Evolutionary conservation across 1,140 invertebrate genomes (phyloP).

Genomic region (Ceratina calcarata): DNA sequence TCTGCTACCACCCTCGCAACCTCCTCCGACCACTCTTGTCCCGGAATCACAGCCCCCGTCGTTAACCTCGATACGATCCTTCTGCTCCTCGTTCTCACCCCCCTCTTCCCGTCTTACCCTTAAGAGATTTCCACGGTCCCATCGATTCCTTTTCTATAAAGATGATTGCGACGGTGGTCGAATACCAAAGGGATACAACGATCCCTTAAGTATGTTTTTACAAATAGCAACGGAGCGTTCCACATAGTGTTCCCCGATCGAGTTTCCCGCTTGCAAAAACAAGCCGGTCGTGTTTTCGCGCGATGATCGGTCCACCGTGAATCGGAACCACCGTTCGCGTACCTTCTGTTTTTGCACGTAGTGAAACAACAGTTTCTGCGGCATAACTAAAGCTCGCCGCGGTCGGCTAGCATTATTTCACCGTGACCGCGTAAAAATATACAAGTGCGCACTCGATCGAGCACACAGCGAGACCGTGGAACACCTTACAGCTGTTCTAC

Average conservation of each 20-base stretch:
- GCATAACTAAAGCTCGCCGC: constrained; percentile 42
- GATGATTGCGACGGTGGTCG: too few relatives aligned
- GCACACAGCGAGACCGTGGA: constrained; percentile 1
- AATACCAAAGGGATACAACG: background rate
- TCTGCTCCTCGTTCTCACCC: constrained; percentile 25
- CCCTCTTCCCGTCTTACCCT: background rate
- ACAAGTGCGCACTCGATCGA: constrained; percentile 30
- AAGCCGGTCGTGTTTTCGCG: constrained; percentile 62
- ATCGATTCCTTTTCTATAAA: too few relatives aligned
- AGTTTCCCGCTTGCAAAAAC: constrained; percentile 64
- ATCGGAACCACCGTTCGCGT: constrained; percentile 51
- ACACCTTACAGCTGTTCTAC: constrained; percentile 24
- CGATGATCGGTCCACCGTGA: constrained; percentile 67
- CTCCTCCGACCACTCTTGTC: constrained; percentile 43
- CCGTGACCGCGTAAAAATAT: constrained; percentile 54
- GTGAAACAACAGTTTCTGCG: constrained; percentile 63
- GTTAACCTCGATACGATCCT: constrained; percentile 68
- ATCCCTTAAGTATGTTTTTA: constrained; percentile 43
- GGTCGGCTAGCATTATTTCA: constrained; percentile 46
- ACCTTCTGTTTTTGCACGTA: constrained; percentile 62
- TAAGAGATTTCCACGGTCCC: background rate
- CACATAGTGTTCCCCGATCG: constrained; percentile 51
- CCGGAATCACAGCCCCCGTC: constrained; percentile 65
- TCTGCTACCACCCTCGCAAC: constrained; percentile 60
- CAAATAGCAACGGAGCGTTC: constrained; percentile 42